Conservation (phyloP, 2,113 vertebrate species). For the Tragelaphus scriptus region DNA sequence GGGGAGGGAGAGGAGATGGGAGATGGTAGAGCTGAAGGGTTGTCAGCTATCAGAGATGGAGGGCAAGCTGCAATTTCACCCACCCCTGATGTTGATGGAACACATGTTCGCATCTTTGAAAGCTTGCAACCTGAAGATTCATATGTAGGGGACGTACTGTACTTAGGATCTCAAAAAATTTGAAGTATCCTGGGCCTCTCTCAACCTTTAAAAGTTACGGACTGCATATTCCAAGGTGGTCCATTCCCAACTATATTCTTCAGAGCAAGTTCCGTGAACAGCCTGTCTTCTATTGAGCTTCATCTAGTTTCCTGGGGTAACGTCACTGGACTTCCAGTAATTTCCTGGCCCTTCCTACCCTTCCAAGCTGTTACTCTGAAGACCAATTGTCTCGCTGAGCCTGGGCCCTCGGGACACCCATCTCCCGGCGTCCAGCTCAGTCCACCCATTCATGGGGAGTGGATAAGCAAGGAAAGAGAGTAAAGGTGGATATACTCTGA, state of each 20-base stretch:
- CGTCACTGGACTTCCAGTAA: neutral
- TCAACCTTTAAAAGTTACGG: neutral
- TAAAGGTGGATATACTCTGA: neutral
- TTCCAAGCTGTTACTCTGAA: neutral
- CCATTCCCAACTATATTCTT: neutral
- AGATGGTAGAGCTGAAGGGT: neutral
- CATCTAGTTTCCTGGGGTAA: neutral
- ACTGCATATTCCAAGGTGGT: neutral
- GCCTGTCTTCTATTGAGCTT: neutral
- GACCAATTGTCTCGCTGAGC: rapidly evolving
- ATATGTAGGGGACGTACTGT: neutral
- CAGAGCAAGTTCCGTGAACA: neutral
- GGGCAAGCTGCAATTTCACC: neutral
- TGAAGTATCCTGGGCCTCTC: neutral
- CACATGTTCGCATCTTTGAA: neutral
- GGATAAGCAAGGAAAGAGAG: neutral
- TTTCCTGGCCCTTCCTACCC: neutral
- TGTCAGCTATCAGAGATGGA: rapidly evolving
- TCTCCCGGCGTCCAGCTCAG: neutral
- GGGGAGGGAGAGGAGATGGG: neutral
- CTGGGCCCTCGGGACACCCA: neutral
- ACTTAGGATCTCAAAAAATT: neutral
- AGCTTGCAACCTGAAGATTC: neutral
- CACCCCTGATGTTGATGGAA: rapidly evolving
- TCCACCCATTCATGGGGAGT: neutral